Evolutionary conservation across 1,140 invertebrate genomes (phyloP).

Genomic region (Lasioglossum baleicum): DNA sequence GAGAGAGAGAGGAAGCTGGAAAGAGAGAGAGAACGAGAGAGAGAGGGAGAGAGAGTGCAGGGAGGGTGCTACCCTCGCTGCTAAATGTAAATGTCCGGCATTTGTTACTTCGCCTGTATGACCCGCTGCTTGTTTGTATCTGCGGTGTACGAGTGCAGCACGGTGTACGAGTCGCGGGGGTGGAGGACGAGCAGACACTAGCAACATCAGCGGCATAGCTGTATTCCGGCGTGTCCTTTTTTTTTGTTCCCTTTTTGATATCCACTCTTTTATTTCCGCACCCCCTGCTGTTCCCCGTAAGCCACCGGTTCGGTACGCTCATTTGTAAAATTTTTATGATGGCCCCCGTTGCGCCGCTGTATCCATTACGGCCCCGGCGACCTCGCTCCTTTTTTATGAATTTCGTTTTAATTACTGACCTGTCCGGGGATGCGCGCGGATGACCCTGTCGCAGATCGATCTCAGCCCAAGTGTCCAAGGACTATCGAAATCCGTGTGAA

Average conservation of each 20-base stretch:
- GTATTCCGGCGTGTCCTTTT: constrained; percentile 40
- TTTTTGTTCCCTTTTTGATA: constrained; percentile 33
- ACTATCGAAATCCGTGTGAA: constrained; percentile 49
- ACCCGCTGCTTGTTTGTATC: constrained; percentile 75
- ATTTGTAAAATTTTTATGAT: constrained; percentile 78
- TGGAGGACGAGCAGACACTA: constrained; percentile 44
- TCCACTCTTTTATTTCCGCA: constrained; percentile 65
- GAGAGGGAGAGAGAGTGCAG: background rate
- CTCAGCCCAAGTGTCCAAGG: constrained; percentile 40
- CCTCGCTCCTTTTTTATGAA: constrained; percentile 52
- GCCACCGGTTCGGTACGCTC: constrained; percentile 70
- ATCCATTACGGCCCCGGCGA: constrained; percentile 55
- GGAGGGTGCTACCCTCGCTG: constrained; percentile 59
- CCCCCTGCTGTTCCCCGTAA: constrained; percentile 37
- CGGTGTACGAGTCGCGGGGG: constrained; percentile 35
- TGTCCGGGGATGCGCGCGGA: background rate
- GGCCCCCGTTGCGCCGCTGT: constrained; percentile 66
- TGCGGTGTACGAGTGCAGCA: constrained; percentile 58
- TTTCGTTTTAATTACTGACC: constrained; percentile 63
- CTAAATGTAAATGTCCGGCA: constrained; percentile 79
- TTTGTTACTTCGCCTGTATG: constrained; percentile 77
- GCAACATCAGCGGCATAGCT: constrained; percentile 36
- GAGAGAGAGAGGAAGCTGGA: constrained; percentile 19
- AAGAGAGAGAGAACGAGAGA: constrained; percentile 10
- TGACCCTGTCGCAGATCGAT: constrained; percentile 47